These are phyloP conservation scores for Apis laboriosa DNA, from an alignment of 1,140 invertebrate species.

Conservation along the genomic window DNA sequence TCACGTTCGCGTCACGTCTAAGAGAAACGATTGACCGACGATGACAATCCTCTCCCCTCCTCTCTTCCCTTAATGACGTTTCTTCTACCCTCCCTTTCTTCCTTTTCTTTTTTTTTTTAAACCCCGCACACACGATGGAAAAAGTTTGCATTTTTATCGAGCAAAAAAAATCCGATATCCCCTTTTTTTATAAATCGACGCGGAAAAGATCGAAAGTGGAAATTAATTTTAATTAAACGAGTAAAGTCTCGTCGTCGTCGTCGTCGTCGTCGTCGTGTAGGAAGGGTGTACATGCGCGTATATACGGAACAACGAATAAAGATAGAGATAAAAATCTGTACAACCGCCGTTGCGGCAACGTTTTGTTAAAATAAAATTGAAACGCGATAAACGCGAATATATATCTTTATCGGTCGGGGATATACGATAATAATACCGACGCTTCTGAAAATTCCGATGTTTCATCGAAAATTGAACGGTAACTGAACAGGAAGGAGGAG, in stretches of 20 bases:
- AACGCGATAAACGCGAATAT: conserved; percentile 3
- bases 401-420: not conserved
- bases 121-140: not conserved
- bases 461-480: conserved; percentile 33
- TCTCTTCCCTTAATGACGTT: conserved; percentile 5
- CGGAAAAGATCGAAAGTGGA: not conserved
- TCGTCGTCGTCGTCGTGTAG: too few relatives aligned
- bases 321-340: not conserved
- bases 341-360: too few relatives aligned
- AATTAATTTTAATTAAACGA: not conserved
- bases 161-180: not conserved
- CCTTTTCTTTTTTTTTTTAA: not conserved
- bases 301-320: not conserved
- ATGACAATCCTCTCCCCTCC: conserved; percentile 33
- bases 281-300: too few relatives aligned
- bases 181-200: too few relatives aligned
- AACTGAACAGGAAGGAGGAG: not conserved
- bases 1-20: conserved; percentile 41
- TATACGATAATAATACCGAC: conserved; percentile 10
- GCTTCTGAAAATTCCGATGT: conserved; percentile 15
- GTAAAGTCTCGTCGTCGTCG: too few relatives aligned
- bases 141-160: not conserved
- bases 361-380: not conserved
- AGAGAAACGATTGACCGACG: conserved; percentile 56
- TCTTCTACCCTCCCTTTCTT: conserved; percentile 10